Base-by-base conservation (phyloP, 2,797 vertebrate species). In the Halcyon badia region DNA sequence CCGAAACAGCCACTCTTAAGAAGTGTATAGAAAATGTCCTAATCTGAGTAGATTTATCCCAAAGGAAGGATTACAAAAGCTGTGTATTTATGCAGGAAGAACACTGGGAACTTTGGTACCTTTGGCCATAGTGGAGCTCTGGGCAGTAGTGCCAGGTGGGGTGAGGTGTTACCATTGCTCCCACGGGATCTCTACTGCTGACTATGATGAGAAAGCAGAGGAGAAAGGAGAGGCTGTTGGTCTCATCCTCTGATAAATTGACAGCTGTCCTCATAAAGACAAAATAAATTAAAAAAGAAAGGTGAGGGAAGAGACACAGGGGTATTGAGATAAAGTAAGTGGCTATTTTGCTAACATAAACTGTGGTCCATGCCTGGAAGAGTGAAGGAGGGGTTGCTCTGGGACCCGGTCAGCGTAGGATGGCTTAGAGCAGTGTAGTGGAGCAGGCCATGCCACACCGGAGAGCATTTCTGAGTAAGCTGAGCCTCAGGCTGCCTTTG, bases 91-190 rank as follows among this genome's bases (percentile, higher is more conserved):
- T 49, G 22, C 42, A 77, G 35, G 57, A 58, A 83, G 73, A 85
- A 1, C 5, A 12, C 17, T 76, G n/a, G 37, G 25, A 93, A 49
- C 3, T 1, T 44, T 0, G 0, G 17, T 52, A 8, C 10, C 3
- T 51, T 83, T 95, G 37, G 6, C 48, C n/a, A 18, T 0, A 31
- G 31, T 58, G 22, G 20, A 17, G 9, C 15, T 10, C 17, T 64
- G 58, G 66, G 19, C n/a, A 66, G 39, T 73, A 73, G 8, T 83
- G 12, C 42, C 64, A 60, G 26, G 6, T 24, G 39, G 9, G 5
- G 6, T 62, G 28, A 60, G 9, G 20, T 31, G 7, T 65, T 33
- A 25, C 10, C 0, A 0, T 51, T 69, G 26, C 13, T 85, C 35
- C 20, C 17, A 6, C 18, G 22, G 51, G 25, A 31, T 76, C 21